phyloP scores from a whole-genome alignment of 2,888 invertebrate genomes.

The Tuberolachnus salignus region DNA sequence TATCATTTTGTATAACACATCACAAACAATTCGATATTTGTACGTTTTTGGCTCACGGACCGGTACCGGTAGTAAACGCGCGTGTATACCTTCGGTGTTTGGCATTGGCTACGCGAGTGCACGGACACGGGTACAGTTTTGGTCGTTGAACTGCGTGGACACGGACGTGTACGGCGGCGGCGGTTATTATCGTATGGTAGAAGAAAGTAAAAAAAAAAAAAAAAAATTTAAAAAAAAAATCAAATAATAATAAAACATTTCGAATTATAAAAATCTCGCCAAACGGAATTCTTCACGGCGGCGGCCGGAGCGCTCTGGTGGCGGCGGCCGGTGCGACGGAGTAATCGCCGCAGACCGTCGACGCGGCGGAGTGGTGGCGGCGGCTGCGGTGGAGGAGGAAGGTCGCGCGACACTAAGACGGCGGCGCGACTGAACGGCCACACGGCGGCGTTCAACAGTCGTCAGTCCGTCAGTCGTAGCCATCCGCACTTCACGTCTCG shows the following conservation, averaged over 20 bases:
- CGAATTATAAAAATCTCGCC: constrained; percentile 6
- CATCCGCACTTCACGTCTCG: constrained; percentile 21
- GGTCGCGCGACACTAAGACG: constrained; percentile 40
- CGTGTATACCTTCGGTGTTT: too few species aligned
- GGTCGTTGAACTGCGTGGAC: too few species aligned
- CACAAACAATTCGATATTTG: too few species aligned
- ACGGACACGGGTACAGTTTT: too few species aligned
- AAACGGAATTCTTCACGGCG: constrained; percentile 17
- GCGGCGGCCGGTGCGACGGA: constrained; percentile 1
- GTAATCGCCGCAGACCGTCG: not conserved
- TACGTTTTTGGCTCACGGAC: too few species aligned
- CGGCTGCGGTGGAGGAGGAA: constrained; percentile 57
- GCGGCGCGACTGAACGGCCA: constrained; percentile 1
- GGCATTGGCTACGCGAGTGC: too few species aligned
- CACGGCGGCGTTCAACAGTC: constrained; percentile 47
- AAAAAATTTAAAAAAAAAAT: too few species aligned
- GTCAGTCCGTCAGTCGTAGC: constrained; percentile 27
- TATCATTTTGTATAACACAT: too few species aligned
- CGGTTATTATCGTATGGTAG: not conserved
- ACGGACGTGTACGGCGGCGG: not conserved
- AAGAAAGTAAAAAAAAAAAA: not conserved
- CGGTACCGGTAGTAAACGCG: too few species aligned
- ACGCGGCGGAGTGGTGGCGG: not conserved
- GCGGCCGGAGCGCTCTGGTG: too few species aligned
- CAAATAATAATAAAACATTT: too few species aligned